Base-by-base conservation (phyloP, 1,140 invertebrate species). In the Venustaconcha ellipsiformis region DNA sequence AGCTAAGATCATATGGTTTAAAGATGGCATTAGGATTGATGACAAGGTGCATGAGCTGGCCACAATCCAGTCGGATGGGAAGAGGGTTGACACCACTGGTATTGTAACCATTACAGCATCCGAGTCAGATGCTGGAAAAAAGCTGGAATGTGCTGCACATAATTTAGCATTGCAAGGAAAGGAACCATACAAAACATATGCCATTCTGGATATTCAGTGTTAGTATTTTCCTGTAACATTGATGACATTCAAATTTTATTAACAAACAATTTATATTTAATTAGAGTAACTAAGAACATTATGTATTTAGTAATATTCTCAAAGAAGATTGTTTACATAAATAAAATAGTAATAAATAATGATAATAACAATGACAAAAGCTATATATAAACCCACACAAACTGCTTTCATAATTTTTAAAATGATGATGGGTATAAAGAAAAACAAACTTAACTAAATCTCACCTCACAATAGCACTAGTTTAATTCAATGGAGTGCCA, bases 91-190 rank as follows among this genome's bases (percentile, higher is more conserved):
- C 17, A 95, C 96, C 18, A 93, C 95, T 18, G 90, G 97, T 72
- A 95, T 94, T 85, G 91, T 98, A 81, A 94, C 94, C 64, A 80
- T 90, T 37, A 87, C 85, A 15, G 96, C 96, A 5, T 94, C 93
- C 75, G 95, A 95, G 89, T 92, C 94, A 37, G 95, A 97, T 89
- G 94, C 97, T 89, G 97, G 96, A 82, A 95, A 95, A 79, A 95
- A 94, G 20, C 95, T 97, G 82, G 96, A 95, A 20, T 98, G 97
- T 89, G 95, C 84, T 18, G 88, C 89, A 11, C 83, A 85, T 72
- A 90, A 90, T 79, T 83, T 82, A 15, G 89, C 90, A 5, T 74
- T 91, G 67, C 66, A 67, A 56, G 75, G 63, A 14, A 81, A 78
- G 15, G 66, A 78, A 30, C 88, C 89, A 11, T 74, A 80, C 13